These are phyloP conservation scores for Bubo blakistoni DNA, from an alignment of 2,113 vertebrate genomes.

Conservation along the genomic window DNA sequence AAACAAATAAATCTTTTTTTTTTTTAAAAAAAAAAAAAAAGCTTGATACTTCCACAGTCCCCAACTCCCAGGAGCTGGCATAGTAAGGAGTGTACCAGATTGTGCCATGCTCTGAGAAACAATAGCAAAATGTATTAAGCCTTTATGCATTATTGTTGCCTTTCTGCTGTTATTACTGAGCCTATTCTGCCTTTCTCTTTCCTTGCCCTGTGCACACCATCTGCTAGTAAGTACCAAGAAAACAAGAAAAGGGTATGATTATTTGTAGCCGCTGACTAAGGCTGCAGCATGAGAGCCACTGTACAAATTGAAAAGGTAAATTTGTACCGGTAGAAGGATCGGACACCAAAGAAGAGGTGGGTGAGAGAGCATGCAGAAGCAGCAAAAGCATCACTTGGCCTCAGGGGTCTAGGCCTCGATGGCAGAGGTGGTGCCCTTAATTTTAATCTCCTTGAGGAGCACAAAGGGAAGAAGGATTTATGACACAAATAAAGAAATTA, in stretches of 20 bases:
- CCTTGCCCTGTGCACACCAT: background rate
- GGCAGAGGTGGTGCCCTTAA: conserved; percentile 51
- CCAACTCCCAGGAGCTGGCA: background rate
- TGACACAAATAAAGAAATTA: conserved; percentile 42
- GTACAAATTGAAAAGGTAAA: background rate
- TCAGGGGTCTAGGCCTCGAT: background rate
- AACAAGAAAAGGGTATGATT: background rate
- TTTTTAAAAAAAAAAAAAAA: background rate
- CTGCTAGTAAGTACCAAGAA: background rate
- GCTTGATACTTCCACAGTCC: background rate
- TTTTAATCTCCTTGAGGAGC: conserved; percentile 32
- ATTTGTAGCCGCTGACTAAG: background rate
- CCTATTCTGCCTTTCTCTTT: background rate
- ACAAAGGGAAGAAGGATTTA: conserved; percentile 44
- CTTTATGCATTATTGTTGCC: background rate
- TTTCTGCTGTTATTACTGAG: background rate
- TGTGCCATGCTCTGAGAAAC: background rate
- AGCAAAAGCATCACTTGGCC: background rate
- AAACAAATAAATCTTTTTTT: background rate
- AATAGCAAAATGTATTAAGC: background rate
- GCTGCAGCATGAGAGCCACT: background rate
- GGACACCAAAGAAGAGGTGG: background rate
- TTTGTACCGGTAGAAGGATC: background rate
- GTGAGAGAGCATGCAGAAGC: background rate
- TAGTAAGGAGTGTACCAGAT: background rate